phyloP scores from a whole-genome alignment of 2,888 invertebrate genomes.

The Podabrus alpinus region DNA sequence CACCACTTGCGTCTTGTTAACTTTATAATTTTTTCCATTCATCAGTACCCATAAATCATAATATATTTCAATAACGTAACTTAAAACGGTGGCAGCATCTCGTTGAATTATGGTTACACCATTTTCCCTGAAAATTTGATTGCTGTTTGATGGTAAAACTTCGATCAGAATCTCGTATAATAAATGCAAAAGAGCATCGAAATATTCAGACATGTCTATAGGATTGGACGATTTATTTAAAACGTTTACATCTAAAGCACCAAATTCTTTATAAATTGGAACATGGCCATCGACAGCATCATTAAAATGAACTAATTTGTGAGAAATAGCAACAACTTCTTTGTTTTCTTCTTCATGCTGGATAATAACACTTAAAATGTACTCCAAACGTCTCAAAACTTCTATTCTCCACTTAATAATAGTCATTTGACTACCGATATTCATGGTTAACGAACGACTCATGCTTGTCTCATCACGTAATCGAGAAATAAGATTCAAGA shows the following conservation, averaged over 20 bases:
- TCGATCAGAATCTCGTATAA: slow-evolving; percentile 86
- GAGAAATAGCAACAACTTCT: background rate
- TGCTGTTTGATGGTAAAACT: slow-evolving; percentile 62
- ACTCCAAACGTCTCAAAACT: slow-evolving; percentile 72
- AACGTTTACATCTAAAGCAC: background rate
- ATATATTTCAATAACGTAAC: slow-evolving; percentile 66
- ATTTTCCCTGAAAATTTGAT: slow-evolving; percentile 6
- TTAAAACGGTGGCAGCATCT: slow-evolving; percentile 68
- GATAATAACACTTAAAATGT: slow-evolving; percentile 59
- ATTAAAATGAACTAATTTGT: background rate
- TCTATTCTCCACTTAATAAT: slow-evolving; percentile 79
- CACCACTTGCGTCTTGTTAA: background rate
- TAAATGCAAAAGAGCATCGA: slow-evolving; percentile 73
- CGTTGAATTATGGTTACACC: slow-evolving; percentile 56
- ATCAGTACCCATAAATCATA: slow-evolving; percentile 57
- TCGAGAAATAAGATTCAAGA: slow-evolving; percentile 84
- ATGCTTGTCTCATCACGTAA: slow-evolving; percentile 66
- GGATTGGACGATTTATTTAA: background rate
- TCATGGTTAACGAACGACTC: slow-evolving; percentile 70
- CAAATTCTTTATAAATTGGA: slow-evolving; percentile 4
- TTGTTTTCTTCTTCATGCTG: slow-evolving; percentile 5
- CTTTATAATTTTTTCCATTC: background rate
- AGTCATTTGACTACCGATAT: slow-evolving; percentile 72
- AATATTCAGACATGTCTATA: slow-evolving; percentile 56
- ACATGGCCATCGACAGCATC: background rate